phyloP scores from a whole-genome alignment of 2,797 vertebrate genomes.

The Sphenodon punctatus region DNA sequence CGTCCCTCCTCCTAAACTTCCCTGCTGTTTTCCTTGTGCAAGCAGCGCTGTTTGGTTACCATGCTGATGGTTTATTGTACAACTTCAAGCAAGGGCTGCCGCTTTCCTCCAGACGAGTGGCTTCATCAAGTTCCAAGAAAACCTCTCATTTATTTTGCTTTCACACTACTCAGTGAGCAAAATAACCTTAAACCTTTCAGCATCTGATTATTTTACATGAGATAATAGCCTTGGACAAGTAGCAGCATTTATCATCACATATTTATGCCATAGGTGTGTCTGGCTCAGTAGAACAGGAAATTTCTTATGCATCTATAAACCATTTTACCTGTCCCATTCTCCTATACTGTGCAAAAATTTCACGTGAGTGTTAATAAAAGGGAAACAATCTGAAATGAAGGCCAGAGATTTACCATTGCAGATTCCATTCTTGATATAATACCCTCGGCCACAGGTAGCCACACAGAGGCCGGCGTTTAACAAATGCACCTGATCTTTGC shows the following conservation, averaged over 20 bases:
- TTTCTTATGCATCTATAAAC: too few species aligned
- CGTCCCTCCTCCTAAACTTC: neutral
- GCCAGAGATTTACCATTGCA: slow-evolving; percentile 91
- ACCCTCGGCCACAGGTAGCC: slow-evolving; percentile 77
- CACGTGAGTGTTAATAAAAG: too few species aligned
- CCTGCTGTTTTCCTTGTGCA: neutral
- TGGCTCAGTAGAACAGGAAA: too few species aligned
- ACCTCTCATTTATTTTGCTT: slow-evolving; percentile 32
- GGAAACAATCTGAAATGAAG: too few species aligned
- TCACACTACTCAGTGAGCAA: slow-evolving; percentile 19
- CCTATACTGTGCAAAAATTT: too few species aligned
- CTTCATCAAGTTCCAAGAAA: slow-evolving; percentile 55
- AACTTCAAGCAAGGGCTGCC: slow-evolving; percentile 41
- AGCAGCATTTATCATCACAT: neutral
- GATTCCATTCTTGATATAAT: slow-evolving; percentile 76
- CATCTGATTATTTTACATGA: slow-evolving; percentile 53
- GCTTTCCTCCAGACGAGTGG: slow-evolving; percentile 39
- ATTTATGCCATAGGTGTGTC: slow-evolving; percentile 14
- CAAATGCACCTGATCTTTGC: slow-evolving; percentile 74
- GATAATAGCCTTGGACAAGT: slow-evolving; percentile 46
- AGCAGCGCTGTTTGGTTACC: slow-evolving; percentile 37
- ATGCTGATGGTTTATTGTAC: slow-evolving; percentile 44
- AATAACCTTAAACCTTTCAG: slow-evolving; percentile 30
- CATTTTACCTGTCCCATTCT: too few species aligned
- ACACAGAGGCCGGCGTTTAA: slow-evolving; percentile 82